Evolutionary conservation across 2,888 invertebrate genomes (phyloP).

Genomic region (Rotaria sp.): DNA sequence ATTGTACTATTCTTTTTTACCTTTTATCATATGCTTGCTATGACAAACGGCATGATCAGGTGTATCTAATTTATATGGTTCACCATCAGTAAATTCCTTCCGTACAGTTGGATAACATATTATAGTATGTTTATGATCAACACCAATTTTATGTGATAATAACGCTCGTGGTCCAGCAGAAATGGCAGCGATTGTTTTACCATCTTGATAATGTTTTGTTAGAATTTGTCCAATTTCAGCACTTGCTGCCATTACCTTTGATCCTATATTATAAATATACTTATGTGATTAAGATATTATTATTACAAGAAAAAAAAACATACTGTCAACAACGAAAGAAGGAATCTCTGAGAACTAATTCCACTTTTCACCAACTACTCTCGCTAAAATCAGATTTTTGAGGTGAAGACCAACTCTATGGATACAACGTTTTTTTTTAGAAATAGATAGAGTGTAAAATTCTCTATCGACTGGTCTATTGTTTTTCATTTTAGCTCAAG

Average conservation of each 20-base stretch:
- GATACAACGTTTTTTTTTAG: too few relatives aligned
- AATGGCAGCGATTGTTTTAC: conserved; percentile 38
- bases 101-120: conserved; percentile 85
- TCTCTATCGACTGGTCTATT: too few relatives aligned
- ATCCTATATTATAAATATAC: too few relatives aligned
- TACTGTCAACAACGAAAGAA: too few relatives aligned
- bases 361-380: too few relatives aligned
- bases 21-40: neutral
- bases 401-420: too few relatives aligned
- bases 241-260: conserved; percentile 17
- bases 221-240: conserved; percentile 35
- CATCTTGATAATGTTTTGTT: conserved; percentile 29
- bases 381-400: too few relatives aligned
- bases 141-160: conserved; percentile 29
- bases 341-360: too few relatives aligned
- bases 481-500: too few relatives aligned
- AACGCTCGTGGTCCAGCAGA: conserved; percentile 40
- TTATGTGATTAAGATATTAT: too few relatives aligned
- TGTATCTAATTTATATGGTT: neutral
- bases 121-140: conserved; percentile 52
- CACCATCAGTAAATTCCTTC: conserved; percentile 62
- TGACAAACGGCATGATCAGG: neutral
- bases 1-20: neutral
- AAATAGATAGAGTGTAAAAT: too few relatives aligned
- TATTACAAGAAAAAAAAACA: too few relatives aligned